Conservation (phyloP, 1,140 invertebrate genomes). For the Plectrocnemia conspersa region DNA sequence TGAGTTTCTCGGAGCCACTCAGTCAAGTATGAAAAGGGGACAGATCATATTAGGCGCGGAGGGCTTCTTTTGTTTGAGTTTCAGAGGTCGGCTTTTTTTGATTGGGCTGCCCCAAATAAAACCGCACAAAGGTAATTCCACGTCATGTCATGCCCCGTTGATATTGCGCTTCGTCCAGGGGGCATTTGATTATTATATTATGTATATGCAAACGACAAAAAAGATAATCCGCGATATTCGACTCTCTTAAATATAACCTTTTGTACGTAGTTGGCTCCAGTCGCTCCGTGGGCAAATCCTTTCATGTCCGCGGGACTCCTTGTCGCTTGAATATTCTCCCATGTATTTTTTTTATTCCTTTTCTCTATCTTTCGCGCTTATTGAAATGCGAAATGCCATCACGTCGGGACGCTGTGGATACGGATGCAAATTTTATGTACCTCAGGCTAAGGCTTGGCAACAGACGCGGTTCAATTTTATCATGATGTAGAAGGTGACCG, state of each 20-base stretch:
- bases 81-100: constrained; percentile 19
- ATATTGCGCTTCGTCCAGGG: constrained; percentile 27
- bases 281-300: background rate
- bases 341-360: no score
- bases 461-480: no score
- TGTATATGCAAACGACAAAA: constrained; percentile 26
- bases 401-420: no score
- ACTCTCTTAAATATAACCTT: background rate
- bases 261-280: background rate
- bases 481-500: no score
- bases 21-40: constrained; percentile 33
- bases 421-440: no score
- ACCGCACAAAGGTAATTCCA: constrained; percentile 30
- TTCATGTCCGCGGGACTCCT: background rate
- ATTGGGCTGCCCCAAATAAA: constrained; percentile 31
- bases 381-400: no score
- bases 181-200: constrained; percentile 19
- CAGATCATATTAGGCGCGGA: constrained; percentile 33
- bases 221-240: constrained; percentile 22
- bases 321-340: no score
- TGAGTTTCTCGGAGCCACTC: constrained; percentile 15
- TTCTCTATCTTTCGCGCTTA: no score
- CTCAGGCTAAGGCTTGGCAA: no score
- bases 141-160: constrained; percentile 20
- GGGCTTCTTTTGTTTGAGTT: constrained; percentile 31